Percentiles rank a stretch among this genome's conserved stretches.
Evolutionary conservation across 2,797 vertebrate species (phyloP).

Genomic region (Gouania willdenowi): DNA sequence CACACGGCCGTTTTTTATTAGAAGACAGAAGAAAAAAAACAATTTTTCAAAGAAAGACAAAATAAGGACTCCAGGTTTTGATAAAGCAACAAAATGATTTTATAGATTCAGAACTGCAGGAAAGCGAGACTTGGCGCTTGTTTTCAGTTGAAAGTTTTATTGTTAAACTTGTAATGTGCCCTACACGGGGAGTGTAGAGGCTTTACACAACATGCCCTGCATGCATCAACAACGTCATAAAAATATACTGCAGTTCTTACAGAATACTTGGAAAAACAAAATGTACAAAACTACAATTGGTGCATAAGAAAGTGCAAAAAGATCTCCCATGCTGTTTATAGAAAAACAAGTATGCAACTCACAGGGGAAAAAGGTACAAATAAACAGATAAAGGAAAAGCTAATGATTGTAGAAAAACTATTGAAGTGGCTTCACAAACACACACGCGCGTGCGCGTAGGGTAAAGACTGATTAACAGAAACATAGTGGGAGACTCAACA

Average conservation of each 20-base stretch:
- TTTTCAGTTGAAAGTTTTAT: conserved; percentile 66
- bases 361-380: conserved; percentile 34
- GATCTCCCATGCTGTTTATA: conserved; percentile 18
- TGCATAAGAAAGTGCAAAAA: conserved; percentile 18
- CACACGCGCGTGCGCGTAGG: not conserved
- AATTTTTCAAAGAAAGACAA: too few relatives aligned
- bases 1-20: too few relatives aligned
- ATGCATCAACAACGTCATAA: conserved; percentile 56
- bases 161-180: conserved; percentile 52
- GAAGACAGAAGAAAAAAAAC: too few relatives aligned
- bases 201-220: conserved; percentile 74
- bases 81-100: too few relatives aligned
- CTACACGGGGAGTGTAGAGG: conserved; percentile 64
- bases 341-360: conserved; percentile 14
- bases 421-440: conserved; percentile 27
- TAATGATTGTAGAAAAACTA: conserved; percentile 2
- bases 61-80: too few relatives aligned
- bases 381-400: not conserved
- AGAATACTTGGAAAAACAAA: conserved; percentile 44
- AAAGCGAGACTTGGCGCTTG: too few relatives aligned
- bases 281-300: conserved; percentile 56
- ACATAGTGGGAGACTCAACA: not conserved
- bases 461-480: not conserved
- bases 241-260: conserved; percentile 25
- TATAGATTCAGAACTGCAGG: too few relatives aligned